Percentiles rank a stretch among this genome's conserved stretches.
phyloP scores from a whole-genome alignment of 2,113 vertebrate genomes.

The Galemys pyrenaicus region DNA sequence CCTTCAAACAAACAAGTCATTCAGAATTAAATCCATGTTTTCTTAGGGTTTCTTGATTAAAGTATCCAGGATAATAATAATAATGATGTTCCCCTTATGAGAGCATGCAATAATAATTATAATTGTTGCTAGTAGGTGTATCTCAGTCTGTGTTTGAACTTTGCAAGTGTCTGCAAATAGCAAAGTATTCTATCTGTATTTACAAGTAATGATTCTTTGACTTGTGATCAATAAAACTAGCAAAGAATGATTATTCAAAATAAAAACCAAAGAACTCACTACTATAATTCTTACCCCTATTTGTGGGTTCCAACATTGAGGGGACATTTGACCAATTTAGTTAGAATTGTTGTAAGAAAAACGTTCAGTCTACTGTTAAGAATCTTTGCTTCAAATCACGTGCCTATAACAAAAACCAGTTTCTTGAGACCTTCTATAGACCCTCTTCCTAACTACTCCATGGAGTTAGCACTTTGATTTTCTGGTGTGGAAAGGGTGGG shows the following conservation, averaged over 20 bases:
- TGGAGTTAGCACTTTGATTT: background rate
- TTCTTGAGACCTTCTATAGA: background rate
- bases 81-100: background rate
- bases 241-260: background rate
- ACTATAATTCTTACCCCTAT: background rate
- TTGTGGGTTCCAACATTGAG: background rate
- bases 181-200: background rate
- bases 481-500: background rate
- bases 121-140: background rate
- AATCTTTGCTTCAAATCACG: background rate
- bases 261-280: background rate
- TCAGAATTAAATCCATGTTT: slow-evolving; percentile 29
- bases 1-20: slow-evolving; percentile 5
- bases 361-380: background rate
- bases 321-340: background rate
- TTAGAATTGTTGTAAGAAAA: background rate
- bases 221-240: background rate
- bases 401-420: background rate
- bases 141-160: background rate
- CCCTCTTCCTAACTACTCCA: background rate
- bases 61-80: background rate
- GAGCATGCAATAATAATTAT: too few relatives aligned
- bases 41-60: background rate
- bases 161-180: background rate
- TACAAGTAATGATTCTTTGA: background rate